These are phyloP conservation scores for Metaphire vulgaris DNA, from an alignment of 1,140 invertebrate genomes.

Conservation along the genomic window DNA sequence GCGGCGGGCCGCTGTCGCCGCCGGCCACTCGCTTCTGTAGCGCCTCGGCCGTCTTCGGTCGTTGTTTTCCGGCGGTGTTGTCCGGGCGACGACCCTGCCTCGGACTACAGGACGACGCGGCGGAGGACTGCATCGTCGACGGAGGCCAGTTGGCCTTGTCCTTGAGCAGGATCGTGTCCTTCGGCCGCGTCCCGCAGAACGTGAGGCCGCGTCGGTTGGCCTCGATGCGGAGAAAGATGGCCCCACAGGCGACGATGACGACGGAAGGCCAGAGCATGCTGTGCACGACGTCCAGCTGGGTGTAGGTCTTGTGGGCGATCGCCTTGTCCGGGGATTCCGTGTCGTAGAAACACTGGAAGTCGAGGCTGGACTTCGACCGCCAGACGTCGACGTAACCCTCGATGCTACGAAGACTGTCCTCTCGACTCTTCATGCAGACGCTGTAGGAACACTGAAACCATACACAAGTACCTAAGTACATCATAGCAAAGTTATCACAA, in stretches of 20 bases:
- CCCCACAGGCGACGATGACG: conserved; percentile 27
- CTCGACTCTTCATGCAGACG: conserved; percentile 15
- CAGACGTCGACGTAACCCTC: conserved; percentile 16
- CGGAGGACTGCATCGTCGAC: no score
- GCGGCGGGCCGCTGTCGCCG: no score
- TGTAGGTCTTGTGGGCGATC: conserved; percentile 23
- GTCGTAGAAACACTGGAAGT: conserved; percentile 29
- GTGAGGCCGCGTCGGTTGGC: conserved; percentile 17
- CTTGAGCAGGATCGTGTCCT: no score
- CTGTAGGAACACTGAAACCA: conserved; percentile 30
- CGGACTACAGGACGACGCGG: no score
- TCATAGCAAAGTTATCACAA: no score
- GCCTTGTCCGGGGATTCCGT: conserved; percentile 5
- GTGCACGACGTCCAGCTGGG: conserved; percentile 22
- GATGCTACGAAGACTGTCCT: conserved; percentile 19
- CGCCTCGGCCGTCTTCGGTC: no score
- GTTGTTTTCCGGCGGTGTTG: no score
- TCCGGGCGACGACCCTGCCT: no score
- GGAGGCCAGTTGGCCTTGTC: no score
- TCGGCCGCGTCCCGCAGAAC: conserved; percentile 23
- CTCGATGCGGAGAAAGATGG: conserved; percentile 26
- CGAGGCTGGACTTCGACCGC: not conserved
- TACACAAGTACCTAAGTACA: no score
- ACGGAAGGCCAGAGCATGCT: conserved; percentile 30
- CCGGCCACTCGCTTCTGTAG: no score